Evolutionary conservation across 2,888 invertebrate genomes (phyloP), one percentile per base, ranked within the genome.

Genomic region (Chromoteleia sp.): DNA sequence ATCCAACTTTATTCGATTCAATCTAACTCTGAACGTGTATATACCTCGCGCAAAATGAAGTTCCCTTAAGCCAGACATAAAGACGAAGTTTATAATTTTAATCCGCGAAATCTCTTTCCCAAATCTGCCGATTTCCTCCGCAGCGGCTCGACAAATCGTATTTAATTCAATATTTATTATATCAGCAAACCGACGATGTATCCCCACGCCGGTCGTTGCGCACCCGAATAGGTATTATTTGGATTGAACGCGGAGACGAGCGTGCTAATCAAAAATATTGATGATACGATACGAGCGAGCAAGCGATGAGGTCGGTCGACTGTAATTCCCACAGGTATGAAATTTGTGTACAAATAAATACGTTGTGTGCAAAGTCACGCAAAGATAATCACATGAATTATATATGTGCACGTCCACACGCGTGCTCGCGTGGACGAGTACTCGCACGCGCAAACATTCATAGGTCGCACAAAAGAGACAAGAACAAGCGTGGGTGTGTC

Each of bases 361-460:
- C 65, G 70, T 78, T 68, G 78, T 71, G 78, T 75, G 74, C 75
- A 58, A 59, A 78, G 82, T 82, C 82, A 82, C 82, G 82, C 75
- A 68, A 77, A 67, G 81, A 70, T 75, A 76, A 81, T 81, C 81
- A 76, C 75, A 67, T 81, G 76, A 81, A 81, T 81, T 81, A 81
- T 75, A 81, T 76, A 70, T 71, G 65, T 65, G 63, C 71, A 71
- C 71, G 65, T 65, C 19, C 21, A 71, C 76, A 50, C 61, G 68
- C 74, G 74, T 54, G 56, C 54, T 36, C 54, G 67, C 67, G 67
- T 56, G 39, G 63, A 59, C 70, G 19, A 59, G 45, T 12, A 36
- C 56, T 29, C 36, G 30, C 63, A 63, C 43, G 10, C 33, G 8
- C 33, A 7, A 5, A 30, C 48, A 50, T 15, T 8, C 21, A 39